Evolutionary conservation across 2,113 vertebrate species (phyloP), one percentile per base, ranked within the genome.

Genomic region (Bubalus kerabau): DNA sequence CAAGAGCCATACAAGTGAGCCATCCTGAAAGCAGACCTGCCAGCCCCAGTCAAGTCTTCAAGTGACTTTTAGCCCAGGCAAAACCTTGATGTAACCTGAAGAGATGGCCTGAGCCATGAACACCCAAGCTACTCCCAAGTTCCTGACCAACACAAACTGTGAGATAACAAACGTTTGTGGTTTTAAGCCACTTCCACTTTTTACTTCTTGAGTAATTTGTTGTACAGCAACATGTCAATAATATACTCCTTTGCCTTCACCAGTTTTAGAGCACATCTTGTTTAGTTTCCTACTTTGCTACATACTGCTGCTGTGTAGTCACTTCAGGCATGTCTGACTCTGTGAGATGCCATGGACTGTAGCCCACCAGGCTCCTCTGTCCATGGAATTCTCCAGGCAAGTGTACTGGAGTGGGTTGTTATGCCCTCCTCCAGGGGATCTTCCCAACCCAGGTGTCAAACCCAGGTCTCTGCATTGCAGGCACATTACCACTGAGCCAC

Each of bases 171-270:
- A 78, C 28, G 5, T 23, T 50, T 80, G 26, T 43, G 88, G 57
- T 78, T 84, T 90, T 40, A 91, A 87, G 50, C 32, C 50, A 84
- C 40, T 64, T 71, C 71, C 67, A 23, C 32, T 62, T 84, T 67
- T 78, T 60, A 52, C 26, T 62, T 84, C 80, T 67, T 71, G 19
- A 57, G 16, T 87, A 64, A 74, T 30, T 74, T 36, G 13, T 86
- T n/a, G 82, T 5, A 57, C 14, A 71, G 4, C 26, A 67, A 24
- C 28, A 7, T 19, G 6, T 19, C 43, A 93, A 21, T 14, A 57
- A 36, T 4, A 80, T 0, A 7, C 5, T 52, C 8, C 7, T 81
- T 11, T 48, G 30, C n/a, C 54, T 88, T 83, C 64, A 50, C 21
- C 48, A 83, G 46, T 57, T 43, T 67, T 36, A 23, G 74, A 91